Conservation (phyloP, 2,888 invertebrate species). For the Himalopsyche kuldschensis region DNA sequence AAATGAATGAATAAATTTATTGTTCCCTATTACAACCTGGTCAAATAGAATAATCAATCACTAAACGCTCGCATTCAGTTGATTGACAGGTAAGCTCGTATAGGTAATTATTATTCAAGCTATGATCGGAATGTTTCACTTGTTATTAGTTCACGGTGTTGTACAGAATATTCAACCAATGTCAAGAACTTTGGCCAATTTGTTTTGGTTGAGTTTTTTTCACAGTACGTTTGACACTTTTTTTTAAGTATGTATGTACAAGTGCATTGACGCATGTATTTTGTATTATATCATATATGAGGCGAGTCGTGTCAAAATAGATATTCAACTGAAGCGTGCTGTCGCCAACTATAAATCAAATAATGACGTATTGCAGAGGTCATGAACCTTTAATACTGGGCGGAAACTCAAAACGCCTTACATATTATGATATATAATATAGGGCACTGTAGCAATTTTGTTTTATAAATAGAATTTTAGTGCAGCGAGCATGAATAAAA, state of each 20-base stretch:
- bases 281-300: background rate
- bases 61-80: background rate
- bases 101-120: background rate
- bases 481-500: no score
- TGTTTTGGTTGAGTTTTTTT: background rate
- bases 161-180: background rate
- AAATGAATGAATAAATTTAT: background rate
- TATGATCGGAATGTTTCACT: background rate
- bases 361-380: no score
- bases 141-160: background rate
- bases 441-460: no score
- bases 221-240: background rate
- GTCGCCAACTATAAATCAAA: no score
- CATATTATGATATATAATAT: no score
- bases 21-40: background rate
- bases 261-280: background rate
- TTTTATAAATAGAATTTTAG: no score
- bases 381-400: no score
- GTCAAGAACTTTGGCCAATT: background rate
- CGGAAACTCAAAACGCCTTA: no score
- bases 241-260: background rate
- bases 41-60: background rate
- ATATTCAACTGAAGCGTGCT: no score
- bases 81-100: background rate
- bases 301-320: no score